Base-by-base conservation (phyloP, 2,797 vertebrate species). In the Galago senegalensis region DNA sequence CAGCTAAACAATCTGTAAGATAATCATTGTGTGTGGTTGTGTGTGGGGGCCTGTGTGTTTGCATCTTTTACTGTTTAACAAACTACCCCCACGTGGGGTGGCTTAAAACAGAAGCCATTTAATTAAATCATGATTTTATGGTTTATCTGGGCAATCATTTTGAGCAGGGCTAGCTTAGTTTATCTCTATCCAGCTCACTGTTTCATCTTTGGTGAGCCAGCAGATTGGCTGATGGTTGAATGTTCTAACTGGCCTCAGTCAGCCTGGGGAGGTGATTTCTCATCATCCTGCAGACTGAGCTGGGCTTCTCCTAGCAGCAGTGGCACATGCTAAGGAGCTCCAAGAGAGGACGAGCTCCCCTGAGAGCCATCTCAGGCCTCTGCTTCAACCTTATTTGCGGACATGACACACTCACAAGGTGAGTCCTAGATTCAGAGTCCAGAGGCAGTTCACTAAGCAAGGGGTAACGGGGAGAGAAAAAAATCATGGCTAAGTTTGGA, bases 401-500 rank as follows among this genome's bases (percentile, higher is more conserved):
- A 34, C 0, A 10, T 17, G 27, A 10, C 17, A 65, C 58, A 70
- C 9, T 46, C 65, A 49, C 46, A 46, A 81, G 1, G 14, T 12
- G 58, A 77, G 9, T 4, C 1, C 25, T 10, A 43, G 11, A 43
- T 9, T 70, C 18, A 56, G 14, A 63, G 16, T 13, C 16, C 3
- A 7, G 81, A 9, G 2, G 31, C 8, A 43, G 25, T 14, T 93
- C 20, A 63, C 1, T 70, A 80, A n/a, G 21, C 27, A 86, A 86
- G 3, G 1, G 25, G 29, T 8, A 27, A 60, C 0, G 60, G 1
- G 5, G 9, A 25, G 5, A 17, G 21, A 18, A 79, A 93, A 49
- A 49, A 27, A 0, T 1, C 49, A 3, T 20, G 20, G 18, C 8
- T 2, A 5, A 10, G 5, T 77, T 56, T 53, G 17, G 20, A 29